phyloP scores from a whole-genome alignment of 2,797 vertebrate genomes.

The Champsocephalus gunnari region DNA sequence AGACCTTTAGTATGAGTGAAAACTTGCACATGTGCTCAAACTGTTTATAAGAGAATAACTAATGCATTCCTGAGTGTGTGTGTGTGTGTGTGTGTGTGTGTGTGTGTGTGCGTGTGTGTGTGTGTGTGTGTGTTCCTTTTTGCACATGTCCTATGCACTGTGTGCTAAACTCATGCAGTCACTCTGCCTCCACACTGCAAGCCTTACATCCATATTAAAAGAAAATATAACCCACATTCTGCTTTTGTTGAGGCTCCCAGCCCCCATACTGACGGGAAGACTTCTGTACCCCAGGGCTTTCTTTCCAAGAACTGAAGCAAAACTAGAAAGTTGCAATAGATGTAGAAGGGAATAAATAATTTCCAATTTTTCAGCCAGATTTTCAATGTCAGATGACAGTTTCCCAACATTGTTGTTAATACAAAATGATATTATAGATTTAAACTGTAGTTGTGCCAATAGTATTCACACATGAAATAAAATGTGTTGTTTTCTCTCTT shows the following conservation, averaged over 20 bases:
- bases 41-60: not conserved
- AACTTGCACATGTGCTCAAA: constrained; percentile 5
- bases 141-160: constrained; percentile 30
- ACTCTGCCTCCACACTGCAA: constrained; percentile 3
- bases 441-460: not conserved
- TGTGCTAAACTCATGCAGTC: constrained; percentile 19
- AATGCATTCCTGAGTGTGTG: not conserved
- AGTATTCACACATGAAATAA: not conserved
- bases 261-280: constrained; percentile 18
- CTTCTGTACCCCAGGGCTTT: not conserved
- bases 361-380: not conserved
- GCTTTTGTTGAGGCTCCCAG: constrained; percentile 31
- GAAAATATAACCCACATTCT: constrained; percentile 50
- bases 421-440: constrained; percentile 5
- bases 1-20: constrained; percentile 1
- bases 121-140: not conserved
- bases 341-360: not conserved
- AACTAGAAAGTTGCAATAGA: constrained; percentile 8
- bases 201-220: constrained; percentile 54
- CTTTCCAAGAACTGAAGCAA: not conserved
- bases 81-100: not conserved
- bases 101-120: not conserved
- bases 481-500: not conserved
- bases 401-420: not conserved
- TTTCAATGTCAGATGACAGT: not conserved